Evolutionary conservation across 2,888 invertebrate species (phyloP).

Genomic region (Eurytoma adleriae): DNA sequence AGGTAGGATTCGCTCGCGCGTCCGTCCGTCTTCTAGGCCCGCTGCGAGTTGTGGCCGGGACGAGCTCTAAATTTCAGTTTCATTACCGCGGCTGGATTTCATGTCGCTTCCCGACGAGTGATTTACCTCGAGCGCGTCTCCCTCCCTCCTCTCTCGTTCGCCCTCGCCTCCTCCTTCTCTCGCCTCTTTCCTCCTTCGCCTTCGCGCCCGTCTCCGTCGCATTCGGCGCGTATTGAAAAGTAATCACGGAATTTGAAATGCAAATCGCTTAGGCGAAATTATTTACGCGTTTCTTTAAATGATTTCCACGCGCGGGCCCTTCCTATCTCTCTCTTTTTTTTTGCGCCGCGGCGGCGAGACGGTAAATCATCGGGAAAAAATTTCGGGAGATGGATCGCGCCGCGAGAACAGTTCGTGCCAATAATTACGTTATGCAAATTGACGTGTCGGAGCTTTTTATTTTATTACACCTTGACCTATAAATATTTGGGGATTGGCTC

Average conservation of each 20-base stretch:
- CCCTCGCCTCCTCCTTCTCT: background rate
- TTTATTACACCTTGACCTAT: conserved; percentile 42
- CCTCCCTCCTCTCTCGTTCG: conserved; percentile 5
- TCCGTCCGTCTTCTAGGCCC: conserved; percentile 33
- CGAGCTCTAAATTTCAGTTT: conserved; percentile 58
- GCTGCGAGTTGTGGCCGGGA: conserved; percentile 33
- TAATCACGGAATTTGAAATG: conserved; percentile 55
- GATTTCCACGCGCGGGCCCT: conserved; percentile 23
- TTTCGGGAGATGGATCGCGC: conserved; percentile 54
- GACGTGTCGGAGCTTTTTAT: conserved; percentile 3
- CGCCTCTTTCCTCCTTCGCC: background rate
- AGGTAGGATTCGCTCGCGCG: conserved; percentile 33
- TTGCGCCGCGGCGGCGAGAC: conserved; percentile 1
- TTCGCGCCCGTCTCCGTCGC: background rate
- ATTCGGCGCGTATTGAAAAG: conserved; percentile 54
- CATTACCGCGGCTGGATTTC: conserved; percentile 53
- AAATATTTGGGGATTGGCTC: conserved; percentile 40
- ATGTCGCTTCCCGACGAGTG: conserved; percentile 43
- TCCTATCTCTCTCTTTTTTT: conserved; percentile 7
- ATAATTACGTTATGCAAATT: conserved; percentile 60
- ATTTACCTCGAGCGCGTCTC: conserved; percentile 45
- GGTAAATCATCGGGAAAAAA: conserved; percentile 55
- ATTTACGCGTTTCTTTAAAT: conserved; percentile 53
- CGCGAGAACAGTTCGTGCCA: conserved; percentile 52
- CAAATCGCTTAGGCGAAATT: conserved; percentile 55